A percentile compares a stretch with the other conserved stretches of the same genome.
Evolutionary conservation across 2,113 vertebrate genomes (phyloP).

Genomic region (Tauraco erythrolophus): DNA sequence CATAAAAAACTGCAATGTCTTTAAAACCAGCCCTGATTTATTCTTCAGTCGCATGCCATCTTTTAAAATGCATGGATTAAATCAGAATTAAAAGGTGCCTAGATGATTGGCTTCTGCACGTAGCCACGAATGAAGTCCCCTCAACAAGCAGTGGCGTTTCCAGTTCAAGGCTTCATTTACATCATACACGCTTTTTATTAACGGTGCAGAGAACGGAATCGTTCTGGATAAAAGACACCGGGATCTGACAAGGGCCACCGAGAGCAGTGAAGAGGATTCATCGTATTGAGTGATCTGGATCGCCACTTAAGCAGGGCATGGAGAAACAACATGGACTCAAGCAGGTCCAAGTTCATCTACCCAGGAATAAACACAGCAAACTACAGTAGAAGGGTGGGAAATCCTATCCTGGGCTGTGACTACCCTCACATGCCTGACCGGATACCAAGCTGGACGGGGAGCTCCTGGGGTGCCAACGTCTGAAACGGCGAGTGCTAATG

Average conservation of each 20-base stretch:
- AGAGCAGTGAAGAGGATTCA: not conserved
- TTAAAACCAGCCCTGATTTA: not conserved
- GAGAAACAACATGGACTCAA: not conserved
- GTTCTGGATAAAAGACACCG: not conserved
- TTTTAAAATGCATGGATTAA: not conserved
- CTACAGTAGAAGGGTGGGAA: not conserved
- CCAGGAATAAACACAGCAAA: not conserved
- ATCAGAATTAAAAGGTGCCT: not conserved
- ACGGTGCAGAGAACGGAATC: not conserved
- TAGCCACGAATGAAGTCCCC: not conserved
- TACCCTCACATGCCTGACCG: not conserved
- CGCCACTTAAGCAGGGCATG: not conserved
- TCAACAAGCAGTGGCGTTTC: not conserved
- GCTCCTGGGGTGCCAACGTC: not conserved
- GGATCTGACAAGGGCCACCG: not conserved
- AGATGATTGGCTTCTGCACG: not conserved
- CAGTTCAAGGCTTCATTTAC: not conserved
- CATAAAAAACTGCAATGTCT: not conserved
- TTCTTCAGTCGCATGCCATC: not conserved
- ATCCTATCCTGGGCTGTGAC: not conserved
- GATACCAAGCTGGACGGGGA: not conserved
- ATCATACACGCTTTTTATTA: not conserved
- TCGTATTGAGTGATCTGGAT: not conserved
- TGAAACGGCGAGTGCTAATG: not conserved
- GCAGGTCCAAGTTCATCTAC: not conserved